A percentile compares a stretch with the other conserved stretches of the same genome.
phyloP scores from a whole-genome alignment of 2,797 vertebrate species.

The Lithobates pipiens region DNA sequence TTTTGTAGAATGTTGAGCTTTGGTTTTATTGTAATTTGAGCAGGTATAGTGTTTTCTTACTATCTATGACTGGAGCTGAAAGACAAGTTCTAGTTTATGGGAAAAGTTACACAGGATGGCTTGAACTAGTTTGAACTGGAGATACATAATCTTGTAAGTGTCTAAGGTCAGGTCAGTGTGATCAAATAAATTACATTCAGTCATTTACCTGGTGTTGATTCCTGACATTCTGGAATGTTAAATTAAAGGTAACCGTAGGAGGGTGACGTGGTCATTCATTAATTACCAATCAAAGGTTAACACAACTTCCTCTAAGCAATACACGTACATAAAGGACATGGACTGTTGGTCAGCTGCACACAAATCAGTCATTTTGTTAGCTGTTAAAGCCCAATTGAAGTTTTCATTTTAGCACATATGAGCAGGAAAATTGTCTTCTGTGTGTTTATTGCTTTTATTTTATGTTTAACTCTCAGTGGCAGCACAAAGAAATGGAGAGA shows the following conservation, averaged over 20 bases:
- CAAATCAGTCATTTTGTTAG: too few species aligned
- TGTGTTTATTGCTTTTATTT: too few species aligned
- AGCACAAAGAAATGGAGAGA: too few species aligned
- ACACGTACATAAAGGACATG: too few species aligned
- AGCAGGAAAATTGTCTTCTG: too few species aligned
- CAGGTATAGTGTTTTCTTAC: not conserved
- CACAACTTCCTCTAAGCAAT: too few species aligned
- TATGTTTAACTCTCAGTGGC: too few species aligned
- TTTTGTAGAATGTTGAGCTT: not conserved
- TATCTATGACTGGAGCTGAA: not conserved
- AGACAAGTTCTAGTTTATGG: slow-evolving; percentile 18
- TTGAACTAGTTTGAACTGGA: slow-evolving; percentile 28
- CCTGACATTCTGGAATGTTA: not conserved
- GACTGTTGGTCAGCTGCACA: too few species aligned
- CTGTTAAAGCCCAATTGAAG: too few species aligned
- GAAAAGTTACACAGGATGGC: slow-evolving; percentile 15
- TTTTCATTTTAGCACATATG: too few species aligned
- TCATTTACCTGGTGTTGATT: not conserved
- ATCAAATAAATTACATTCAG: not conserved
- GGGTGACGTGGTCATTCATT: too few species aligned
- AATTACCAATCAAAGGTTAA: too few species aligned
- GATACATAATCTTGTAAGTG: slow-evolving; percentile 14
- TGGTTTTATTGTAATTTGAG: not conserved
- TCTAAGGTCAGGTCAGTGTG: not conserved
- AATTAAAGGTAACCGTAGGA: not conserved